phyloP scores from a whole-genome alignment of 1,140 invertebrate genomes.

The Aphaenogaster rudis region DNA sequence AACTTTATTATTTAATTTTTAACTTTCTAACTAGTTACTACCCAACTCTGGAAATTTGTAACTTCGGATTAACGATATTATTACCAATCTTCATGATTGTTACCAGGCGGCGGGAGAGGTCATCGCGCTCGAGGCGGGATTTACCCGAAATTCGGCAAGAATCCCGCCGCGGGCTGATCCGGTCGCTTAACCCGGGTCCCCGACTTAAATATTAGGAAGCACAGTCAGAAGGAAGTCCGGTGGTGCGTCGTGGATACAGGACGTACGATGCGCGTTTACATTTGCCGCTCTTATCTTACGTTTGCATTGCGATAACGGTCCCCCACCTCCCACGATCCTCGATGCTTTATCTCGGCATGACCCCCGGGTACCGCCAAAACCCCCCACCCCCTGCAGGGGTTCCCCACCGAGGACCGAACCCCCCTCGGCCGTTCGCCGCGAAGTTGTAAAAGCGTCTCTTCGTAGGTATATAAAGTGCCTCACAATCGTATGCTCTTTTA shows the following conservation, averaged over 20 bases:
- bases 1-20: too few species aligned
- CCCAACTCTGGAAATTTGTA: not conserved
- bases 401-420: not conserved
- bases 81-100: not conserved
- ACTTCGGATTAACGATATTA: not conserved
- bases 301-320: slow-evolving; percentile 85
- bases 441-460: slow-evolving; percentile 7
- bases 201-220: slow-evolving; percentile 81
- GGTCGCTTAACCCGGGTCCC: not conserved
- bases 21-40: too few species aligned
- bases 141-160: not conserved
- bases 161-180: not conserved
- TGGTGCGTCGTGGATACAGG: slow-evolving; percentile 76
- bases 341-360: slow-evolving; percentile 58
- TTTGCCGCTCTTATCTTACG: slow-evolving; percentile 86
- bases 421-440: not conserved
- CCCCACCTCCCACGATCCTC: slow-evolving; percentile 60
- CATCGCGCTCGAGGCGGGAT: not conserved
- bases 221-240: slow-evolving; percentile 86
- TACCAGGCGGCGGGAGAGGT: not conserved
- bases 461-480: not conserved
- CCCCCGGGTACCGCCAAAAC: slow-evolving; percentile 43
- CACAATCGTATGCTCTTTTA: not conserved
- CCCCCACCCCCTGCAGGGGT: not conserved
- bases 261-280: slow-evolving; percentile 82